Conservation (phyloP, 2,888 invertebrate genomes). For the Dinocampus coccinellae region DNA sequence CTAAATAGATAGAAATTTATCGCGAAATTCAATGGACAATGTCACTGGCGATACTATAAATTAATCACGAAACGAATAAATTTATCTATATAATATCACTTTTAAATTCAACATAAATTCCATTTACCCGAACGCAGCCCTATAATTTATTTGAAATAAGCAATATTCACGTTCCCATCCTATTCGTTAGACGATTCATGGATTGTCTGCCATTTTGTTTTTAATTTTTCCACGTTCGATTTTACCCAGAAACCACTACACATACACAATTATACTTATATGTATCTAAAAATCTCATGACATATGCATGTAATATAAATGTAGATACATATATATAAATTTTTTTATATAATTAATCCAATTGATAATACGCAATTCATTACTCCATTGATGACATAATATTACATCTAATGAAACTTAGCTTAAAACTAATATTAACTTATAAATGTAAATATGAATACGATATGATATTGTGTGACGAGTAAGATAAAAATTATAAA, state of each 20-base stretch:
- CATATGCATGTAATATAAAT: not conserved
- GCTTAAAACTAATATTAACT: not conserved
- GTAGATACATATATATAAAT: not conserved
- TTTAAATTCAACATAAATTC: no score
- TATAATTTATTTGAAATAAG: constrained; percentile 22
- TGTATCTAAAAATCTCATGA: no score
- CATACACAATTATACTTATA: constrained; percentile 6
- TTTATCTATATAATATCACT: not conserved
- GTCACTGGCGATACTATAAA: no score
- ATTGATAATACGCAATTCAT: constrained; percentile 6
- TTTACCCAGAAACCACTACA: constrained; percentile 58
- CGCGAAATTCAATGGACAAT: no score
- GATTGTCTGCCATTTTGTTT: constrained; percentile 55
- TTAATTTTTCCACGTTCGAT: constrained; percentile 43
- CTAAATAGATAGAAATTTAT: no score
- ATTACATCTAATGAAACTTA: not conserved
- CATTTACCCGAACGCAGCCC: not conserved
- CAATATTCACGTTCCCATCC: constrained; percentile 42
- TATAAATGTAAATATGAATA: not conserved
- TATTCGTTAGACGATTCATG: constrained; percentile 23
- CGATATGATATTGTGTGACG: not conserved
- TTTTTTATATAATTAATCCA: not conserved
- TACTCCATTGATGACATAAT: not conserved
- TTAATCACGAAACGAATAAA: no score
- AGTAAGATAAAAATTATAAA: not conserved